Evolutionary conservation across 2,113 vertebrate genomes (phyloP), one percentile per base, ranked within the genome.

Genomic region (Raphicerus campestris): DNA sequence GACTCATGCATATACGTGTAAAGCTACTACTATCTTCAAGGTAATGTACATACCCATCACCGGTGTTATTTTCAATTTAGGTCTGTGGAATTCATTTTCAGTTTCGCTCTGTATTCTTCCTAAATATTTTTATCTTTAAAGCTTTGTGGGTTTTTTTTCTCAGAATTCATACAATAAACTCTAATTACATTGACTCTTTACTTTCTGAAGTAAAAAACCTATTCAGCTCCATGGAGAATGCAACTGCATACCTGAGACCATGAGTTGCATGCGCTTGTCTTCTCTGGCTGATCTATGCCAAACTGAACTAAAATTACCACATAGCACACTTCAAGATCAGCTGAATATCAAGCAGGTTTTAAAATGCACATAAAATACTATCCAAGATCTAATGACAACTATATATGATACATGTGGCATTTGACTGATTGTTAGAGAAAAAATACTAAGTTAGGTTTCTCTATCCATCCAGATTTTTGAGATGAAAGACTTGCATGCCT

Each of bases 171-270:
- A 35, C 61, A 86, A 89, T 92, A 96, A 96, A 75, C 16, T 86
- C 35, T 73, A 93, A 93, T 75, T 85, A 55, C 42, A 89, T 2
- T 73, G 51, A 88, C 73, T 53, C 24, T 88, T 39, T 75, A 92
- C 87, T 91, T 91, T 77, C 75, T 95, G 42, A 96, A 93, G 91
- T 70, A 56, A 84, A 93, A 85, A 93, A 70, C 39, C 32, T 77
- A 30, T 77, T 70, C n/a, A 81, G 13, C 32, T 90, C 32, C 89
- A 55, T 13, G 30, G 19, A 73, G 45, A 82, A 73, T 47, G 30
- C 6, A 17, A 66, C 28, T 86, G 75, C 39, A 56, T 75, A 87
- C 26, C 51, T 89, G 47, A 96, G 55, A 82, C 56, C 73, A 70
- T 30, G 17, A 93, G 32, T 35, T 80, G 8, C 10, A 30, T 35